Evolutionary conservation across 2,113 vertebrate species (phyloP).

Genomic region (Tragelaphus strepsiceros): DNA sequence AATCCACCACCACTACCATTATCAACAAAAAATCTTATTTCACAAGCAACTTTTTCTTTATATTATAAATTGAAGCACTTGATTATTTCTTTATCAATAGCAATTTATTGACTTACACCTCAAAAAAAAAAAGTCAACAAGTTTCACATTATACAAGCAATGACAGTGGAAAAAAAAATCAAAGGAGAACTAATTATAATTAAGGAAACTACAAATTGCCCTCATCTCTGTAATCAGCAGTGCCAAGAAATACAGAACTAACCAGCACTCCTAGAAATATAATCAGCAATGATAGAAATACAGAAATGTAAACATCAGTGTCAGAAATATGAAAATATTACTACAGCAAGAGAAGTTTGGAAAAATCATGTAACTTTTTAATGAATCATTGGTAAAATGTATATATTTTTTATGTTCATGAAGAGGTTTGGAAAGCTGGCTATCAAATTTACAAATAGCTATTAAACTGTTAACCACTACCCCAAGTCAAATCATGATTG

Average conservation of each 20-base stretch:
- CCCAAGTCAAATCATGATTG: not conserved
- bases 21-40: not conserved
- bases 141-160: not conserved
- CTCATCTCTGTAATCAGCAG: constrained; percentile 11
- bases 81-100: not conserved
- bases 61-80: not conserved
- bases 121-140: not conserved
- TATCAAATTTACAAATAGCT: not conserved
- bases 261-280: not conserved
- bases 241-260: not conserved
- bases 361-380: not conserved
- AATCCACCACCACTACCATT: not conserved
- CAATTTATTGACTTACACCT: not conserved
- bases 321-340: constrained; percentile 1
- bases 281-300: constrained; percentile 36
- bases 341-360: not conserved
- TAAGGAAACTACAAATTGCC: not conserved
- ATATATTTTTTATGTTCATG: not conserved
- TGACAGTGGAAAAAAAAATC: not conserved
- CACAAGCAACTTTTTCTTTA: not conserved
- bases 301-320: not conserved
- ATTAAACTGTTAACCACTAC: not conserved
- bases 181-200: constrained; percentile 3
- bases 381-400: not conserved
- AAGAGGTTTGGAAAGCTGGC: not conserved